Evolutionary conservation across 2,888 invertebrate genomes (phyloP), one percentile per base, ranked within the genome.

Genomic region (Lypha dubia): DNA sequence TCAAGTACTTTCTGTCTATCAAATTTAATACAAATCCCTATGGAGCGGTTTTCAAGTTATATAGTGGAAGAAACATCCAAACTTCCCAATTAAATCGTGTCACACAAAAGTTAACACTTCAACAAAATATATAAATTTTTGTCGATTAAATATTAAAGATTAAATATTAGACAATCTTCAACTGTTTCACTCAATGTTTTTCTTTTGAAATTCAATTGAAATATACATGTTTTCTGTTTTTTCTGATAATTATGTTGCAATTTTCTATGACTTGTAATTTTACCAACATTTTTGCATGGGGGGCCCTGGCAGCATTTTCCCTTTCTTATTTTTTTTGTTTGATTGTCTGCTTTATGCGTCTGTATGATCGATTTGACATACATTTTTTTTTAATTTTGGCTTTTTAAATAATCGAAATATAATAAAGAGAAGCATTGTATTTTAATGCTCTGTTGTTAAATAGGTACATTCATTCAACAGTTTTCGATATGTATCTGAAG

Each of bases 321-420:
- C 5, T 28, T 28, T 2, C 28, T 28, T 28, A 4, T 28, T 28
- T 28, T 28, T 28, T 24, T 28, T 63, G 17, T 73, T 35, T 22
- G 1, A 44, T 20, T 73, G 62, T 11, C 53, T 73, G 56, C 53
- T 62, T 67, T 65, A 71, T 77, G 82, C n/a, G n/a, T n/a, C n/a
- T 56, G 41, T 73, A 60, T 60, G 73, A 83, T 77, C 73, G 79
- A 74, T 79, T 79, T 83, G 73, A 60, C 83, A 83, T 53, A 77
- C 71, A 83, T 83, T 79, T n/a, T n/a, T n/a, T n/a, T n/a, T 53
- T 46, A 24, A 32, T 70, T 80, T 60, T 46, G 11, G 24, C 56
- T 65, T 38, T n/a, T 32, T 20, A 17, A 60, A 35, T 51, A 41
- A 44, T 32, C 20, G 4, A 38, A 46, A 80, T 76, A 80, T 76